These are phyloP conservation scores for Dendronephthya gigantea DNA, from an alignment of 64 coral and sea anemone genomes.

Conservation along the genomic window DNA sequence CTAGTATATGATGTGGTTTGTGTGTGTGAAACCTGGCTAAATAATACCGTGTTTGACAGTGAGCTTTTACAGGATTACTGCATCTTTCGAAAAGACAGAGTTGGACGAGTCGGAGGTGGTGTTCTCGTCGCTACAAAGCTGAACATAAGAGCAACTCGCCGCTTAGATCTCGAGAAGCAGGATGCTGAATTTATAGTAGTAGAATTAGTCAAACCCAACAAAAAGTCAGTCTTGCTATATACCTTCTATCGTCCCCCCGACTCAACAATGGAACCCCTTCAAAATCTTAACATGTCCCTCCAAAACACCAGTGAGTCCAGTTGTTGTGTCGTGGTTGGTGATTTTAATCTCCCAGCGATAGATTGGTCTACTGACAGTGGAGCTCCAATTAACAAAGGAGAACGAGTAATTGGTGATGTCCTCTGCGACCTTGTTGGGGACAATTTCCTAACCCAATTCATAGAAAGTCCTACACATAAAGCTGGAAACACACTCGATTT, in stretches of 20 bases:
- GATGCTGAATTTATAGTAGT: slow-evolving; percentile 11
- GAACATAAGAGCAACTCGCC: slow-evolving; percentile 15
- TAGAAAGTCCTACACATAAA: neutral
- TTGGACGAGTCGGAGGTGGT: neutral
- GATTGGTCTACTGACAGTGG: too few species aligned
- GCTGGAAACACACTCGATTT: neutral
- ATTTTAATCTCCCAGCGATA: too few species aligned
- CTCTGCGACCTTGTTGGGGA: slow-evolving; percentile 50
- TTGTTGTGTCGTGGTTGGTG: too few species aligned
- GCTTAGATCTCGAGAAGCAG: slow-evolving; percentile 8
- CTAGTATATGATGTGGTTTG: too few species aligned
- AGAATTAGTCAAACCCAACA: slow-evolving; percentile 17
- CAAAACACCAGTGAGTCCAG: too few species aligned
- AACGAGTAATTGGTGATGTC: neutral
- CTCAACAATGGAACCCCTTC: slow-evolving; percentile 20
- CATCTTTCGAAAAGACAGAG: too few species aligned
- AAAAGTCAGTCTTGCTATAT: slow-evolving; percentile 22
- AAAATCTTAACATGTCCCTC: slow-evolving; percentile 12
- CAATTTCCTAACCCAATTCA: slow-evolving; percentile 30
- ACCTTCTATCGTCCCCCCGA: slow-evolving; percentile 40
- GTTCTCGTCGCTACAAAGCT: neutral
- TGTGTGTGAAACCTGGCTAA: too few species aligned
- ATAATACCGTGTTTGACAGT: too few species aligned
- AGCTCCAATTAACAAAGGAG: slow-evolving; percentile 28
- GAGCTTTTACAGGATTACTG: too few species aligned